phyloP scores from a whole-genome alignment of 2,113 vertebrate species.

The Ginglymostoma cirratum region DNA sequence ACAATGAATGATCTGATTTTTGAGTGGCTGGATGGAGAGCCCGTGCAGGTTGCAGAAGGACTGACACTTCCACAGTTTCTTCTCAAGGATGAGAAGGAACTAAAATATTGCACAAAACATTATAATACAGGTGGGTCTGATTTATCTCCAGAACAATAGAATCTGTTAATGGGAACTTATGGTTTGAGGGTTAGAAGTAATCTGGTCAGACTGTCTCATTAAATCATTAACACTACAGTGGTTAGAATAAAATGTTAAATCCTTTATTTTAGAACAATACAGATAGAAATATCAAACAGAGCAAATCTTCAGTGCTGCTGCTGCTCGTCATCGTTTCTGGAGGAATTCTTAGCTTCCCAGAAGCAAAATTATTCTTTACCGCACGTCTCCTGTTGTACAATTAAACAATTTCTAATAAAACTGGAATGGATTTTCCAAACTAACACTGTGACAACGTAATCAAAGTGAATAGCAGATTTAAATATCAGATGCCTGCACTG shows the following conservation, averaged over 20 bases:
- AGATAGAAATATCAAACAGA: neutral
- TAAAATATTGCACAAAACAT: conserved; percentile 95
- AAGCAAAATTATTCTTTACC: neutral
- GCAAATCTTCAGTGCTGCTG: neutral
- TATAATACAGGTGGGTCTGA: conserved; percentile 84
- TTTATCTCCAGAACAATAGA: neutral
- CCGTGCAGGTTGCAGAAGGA: conserved; percentile 92
- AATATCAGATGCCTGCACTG: neutral
- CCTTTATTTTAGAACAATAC: neutral
- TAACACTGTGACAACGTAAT: neutral
- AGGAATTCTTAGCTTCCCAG: neutral
- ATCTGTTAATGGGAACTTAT: neutral
- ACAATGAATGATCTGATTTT: conserved; percentile 98
- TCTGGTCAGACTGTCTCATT: neutral
- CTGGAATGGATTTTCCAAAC: neutral
- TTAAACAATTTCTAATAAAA: neutral
- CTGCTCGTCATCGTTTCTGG: neutral
- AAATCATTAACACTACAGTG: neutral
- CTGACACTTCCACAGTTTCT: conserved; percentile 94
- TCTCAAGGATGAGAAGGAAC: conserved; percentile 89
- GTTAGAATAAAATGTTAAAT: neutral
- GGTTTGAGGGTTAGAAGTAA: neutral
- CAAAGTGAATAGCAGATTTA: neutral
- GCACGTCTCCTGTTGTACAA: neutral
- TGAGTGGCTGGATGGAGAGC: conserved; percentile 85